Conservation (phyloP, 2,113 vertebrate species). For the Perognathus longimembris region DNA sequence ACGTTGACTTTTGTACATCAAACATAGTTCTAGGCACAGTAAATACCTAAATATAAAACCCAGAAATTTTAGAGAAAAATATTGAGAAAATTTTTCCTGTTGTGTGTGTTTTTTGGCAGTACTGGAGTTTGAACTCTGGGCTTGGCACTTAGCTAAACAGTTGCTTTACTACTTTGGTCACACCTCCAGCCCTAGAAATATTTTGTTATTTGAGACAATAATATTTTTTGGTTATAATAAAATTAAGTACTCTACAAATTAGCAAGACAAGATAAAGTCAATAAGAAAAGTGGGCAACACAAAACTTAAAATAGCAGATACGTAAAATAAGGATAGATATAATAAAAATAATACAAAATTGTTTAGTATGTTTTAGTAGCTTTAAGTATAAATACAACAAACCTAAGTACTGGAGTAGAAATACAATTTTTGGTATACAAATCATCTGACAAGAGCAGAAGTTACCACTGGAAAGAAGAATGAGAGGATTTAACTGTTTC, state of each 20-base stretch:
- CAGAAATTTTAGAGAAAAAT: constrained; percentile 15
- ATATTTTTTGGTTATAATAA: constrained; percentile 15
- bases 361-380: not conserved
- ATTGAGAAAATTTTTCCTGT: not conserved
- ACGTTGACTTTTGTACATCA: not conserved
- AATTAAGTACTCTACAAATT: constrained; percentile 2
- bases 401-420: not conserved
- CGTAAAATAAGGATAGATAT: too few species aligned
- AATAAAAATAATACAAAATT: not conserved
- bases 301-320: not conserved
- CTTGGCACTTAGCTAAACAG: too few species aligned
- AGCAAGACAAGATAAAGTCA: not conserved
- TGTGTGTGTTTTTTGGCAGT: not conserved
- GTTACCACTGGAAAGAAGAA: constrained; percentile 4
- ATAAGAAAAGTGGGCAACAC: not conserved
- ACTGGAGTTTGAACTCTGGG: too few species aligned
- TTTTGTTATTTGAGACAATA: constrained; percentile 38
- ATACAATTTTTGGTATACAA: not conserved
- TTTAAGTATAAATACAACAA: constrained; percentile 1
- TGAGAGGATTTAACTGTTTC: not conserved
- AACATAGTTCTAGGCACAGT: constrained; percentile 9
- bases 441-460: not conserved
- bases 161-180: too few species aligned
- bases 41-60: constrained; percentile 12
- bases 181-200: not conserved